Evolutionary conservation across 2,113 vertebrate species (phyloP).

Genomic region (Nesogale talazaci): DNA sequence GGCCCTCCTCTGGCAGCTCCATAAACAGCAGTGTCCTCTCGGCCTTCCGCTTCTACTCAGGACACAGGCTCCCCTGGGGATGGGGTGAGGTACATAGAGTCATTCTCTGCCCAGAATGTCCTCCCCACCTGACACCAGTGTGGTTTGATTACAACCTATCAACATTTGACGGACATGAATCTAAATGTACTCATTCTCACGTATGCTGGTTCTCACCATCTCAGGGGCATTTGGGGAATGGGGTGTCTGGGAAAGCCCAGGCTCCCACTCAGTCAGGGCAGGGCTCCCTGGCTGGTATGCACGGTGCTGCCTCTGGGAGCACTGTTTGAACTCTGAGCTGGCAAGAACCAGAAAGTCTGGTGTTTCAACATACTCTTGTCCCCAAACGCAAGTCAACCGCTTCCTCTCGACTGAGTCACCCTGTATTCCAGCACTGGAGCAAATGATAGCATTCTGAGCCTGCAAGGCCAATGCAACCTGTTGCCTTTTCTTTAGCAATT

Average conservation of each 20-base stretch:
- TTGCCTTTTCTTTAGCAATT: background rate
- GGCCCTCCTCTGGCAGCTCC: background rate
- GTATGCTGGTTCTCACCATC: too few species aligned
- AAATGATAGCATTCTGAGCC: background rate
- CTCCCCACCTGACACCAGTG: background rate
- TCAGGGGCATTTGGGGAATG: too few species aligned
- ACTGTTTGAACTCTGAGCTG: too few species aligned
- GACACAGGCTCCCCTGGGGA: background rate
- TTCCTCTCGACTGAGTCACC: background rate
- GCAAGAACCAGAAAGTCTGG: background rate
- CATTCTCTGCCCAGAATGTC: background rate
- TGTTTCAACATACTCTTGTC: background rate
- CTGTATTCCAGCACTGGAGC: background rate
- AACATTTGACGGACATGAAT: background rate
- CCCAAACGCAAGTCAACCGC: background rate
- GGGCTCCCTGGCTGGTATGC: too few species aligned
- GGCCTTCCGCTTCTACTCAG: background rate
- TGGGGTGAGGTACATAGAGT: background rate
- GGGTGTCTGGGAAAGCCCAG: too few species aligned
- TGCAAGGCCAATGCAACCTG: background rate
- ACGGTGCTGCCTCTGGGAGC: too few species aligned
- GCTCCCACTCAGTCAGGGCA: too few species aligned
- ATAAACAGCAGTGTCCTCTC: background rate
- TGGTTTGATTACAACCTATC: too few species aligned
- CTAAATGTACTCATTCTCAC: background rate